These are phyloP conservation scores for Callionymus lyra DNA, from an alignment of 2,113 vertebrate genomes.

Conservation along the genomic window DNA sequence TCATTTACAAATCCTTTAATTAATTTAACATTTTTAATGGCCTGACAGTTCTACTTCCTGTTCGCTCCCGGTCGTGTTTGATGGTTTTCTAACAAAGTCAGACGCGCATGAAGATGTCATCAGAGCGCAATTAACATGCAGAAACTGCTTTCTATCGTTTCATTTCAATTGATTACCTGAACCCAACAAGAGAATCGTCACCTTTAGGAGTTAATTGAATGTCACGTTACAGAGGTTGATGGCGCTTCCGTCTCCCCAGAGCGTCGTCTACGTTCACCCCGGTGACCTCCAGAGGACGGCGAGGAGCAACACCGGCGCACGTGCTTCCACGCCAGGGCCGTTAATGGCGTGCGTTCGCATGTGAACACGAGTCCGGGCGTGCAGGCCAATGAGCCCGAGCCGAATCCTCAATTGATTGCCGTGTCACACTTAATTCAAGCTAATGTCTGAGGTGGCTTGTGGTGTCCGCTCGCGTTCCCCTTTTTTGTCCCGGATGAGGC, in stretches of 20 bases:
- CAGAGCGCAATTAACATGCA: too few species aligned
- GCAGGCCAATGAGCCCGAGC: conserved; percentile 19
- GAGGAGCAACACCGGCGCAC: conserved; percentile 1
- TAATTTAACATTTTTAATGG: too few species aligned
- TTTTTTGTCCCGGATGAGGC: conserved; percentile 16
- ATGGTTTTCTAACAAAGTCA: too few species aligned
- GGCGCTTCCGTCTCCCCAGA: conserved; percentile 5
- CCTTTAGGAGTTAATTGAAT: conserved; percentile 40
- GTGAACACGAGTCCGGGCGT: conserved; percentile 1
- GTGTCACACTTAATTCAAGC: conserved; percentile 30
- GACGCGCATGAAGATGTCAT: too few species aligned
- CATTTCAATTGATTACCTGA: too few species aligned
- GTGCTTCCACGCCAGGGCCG: conserved; percentile 9
- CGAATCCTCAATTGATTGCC: conserved; percentile 32
- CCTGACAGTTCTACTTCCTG: too few species aligned
- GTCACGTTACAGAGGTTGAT: conserved; percentile 23
- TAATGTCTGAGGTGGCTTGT: conserved; percentile 24
- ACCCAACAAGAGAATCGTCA: conserved; percentile 6
- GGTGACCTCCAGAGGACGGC: conserved; percentile 24
- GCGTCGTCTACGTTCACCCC: conserved; percentile 5
- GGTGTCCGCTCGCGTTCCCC: conserved; percentile 9
- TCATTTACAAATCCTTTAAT: too few species aligned
- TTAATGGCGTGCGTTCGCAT: conserved; percentile 12
- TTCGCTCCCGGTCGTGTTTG: too few species aligned
- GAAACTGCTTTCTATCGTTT: too few species aligned